Evolutionary conservation across 2,797 vertebrate genomes (phyloP).

Genomic region (Gastrophryne carolinensis): DNA sequence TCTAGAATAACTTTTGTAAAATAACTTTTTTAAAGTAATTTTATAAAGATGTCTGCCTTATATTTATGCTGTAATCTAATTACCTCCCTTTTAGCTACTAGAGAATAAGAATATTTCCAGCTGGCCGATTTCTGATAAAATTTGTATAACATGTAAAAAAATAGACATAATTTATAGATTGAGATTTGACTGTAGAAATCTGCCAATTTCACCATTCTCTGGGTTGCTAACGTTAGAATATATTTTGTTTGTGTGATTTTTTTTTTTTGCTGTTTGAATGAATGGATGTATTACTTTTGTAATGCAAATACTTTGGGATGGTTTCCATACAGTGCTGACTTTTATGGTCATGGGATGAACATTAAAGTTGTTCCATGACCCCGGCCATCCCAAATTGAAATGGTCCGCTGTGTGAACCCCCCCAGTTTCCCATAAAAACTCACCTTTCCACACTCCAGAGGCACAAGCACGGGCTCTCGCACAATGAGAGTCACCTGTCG

Average conservation of each 20-base stretch:
- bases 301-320: too few species aligned
- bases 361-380: too few species aligned
- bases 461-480: too few species aligned
- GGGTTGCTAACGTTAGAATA: neutral
- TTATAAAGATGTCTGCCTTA: conserved; percentile 21
- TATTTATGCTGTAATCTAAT: conserved; percentile 1
- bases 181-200: neutral
- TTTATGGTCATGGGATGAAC: too few species aligned
- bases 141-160: neutral
- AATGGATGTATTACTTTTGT: too few species aligned
- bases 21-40: conserved; percentile 10
- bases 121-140: conserved; percentile 5
- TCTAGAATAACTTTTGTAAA: neutral
- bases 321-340: too few species aligned
- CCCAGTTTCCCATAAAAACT: too few species aligned
- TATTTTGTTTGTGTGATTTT: neutral
- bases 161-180: neutral
- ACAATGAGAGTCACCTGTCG: too few species aligned
- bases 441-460: too few species aligned
- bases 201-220: neutral
- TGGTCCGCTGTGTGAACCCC: too few species aligned
- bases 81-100: neutral
- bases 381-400: too few species aligned
- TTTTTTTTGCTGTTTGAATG: neutral
- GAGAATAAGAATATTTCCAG: neutral